These are phyloP conservation scores for Hystrix brachyura DNA, from an alignment of 2,113 vertebrate genomes.

Conservation along the genomic window DNA sequence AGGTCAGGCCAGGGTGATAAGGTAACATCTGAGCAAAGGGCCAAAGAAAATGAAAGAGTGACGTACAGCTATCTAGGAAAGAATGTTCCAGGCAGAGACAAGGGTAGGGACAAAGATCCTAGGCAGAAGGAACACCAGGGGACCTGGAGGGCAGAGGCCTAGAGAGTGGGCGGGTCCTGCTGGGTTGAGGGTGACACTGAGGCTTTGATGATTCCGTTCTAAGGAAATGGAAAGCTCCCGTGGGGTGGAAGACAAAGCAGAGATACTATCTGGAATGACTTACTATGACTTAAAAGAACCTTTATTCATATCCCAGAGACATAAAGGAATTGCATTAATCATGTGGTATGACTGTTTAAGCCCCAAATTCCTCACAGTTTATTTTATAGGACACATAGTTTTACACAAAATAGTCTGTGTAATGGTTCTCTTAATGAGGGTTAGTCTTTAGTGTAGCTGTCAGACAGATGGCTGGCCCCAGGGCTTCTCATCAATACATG, in stretches of 20 bases:
- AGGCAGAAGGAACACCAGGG: neutral
- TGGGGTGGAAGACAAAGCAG: neutral
- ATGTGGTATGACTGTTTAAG: neutral
- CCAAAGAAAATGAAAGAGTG: slow-evolving; percentile 2
- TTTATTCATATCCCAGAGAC: slow-evolving; percentile 41
- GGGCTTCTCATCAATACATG: neutral
- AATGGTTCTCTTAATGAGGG: neutral
- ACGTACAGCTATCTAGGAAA: neutral
- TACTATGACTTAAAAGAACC: neutral
- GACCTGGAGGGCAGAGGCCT: no score
- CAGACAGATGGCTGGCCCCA: slow-evolving; percentile 26
- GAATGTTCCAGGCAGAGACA: neutral
- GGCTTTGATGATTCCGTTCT: neutral
- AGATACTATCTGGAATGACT: neutral
- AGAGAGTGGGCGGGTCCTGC: fast-evolving
- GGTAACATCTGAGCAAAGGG: neutral
- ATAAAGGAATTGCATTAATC: neutral
- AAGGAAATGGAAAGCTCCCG: neutral
- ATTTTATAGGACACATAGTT: neutral
- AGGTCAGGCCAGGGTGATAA: neutral
- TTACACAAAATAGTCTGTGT: slow-evolving; percentile 1
- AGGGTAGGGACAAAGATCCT: neutral
- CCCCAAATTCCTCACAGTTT: neutral
- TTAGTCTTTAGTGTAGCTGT: neutral
- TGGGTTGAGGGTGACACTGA: fast-evolving